Conservation (phyloP, 1,140 invertebrate species). For the Halesus radiatus region DNA sequence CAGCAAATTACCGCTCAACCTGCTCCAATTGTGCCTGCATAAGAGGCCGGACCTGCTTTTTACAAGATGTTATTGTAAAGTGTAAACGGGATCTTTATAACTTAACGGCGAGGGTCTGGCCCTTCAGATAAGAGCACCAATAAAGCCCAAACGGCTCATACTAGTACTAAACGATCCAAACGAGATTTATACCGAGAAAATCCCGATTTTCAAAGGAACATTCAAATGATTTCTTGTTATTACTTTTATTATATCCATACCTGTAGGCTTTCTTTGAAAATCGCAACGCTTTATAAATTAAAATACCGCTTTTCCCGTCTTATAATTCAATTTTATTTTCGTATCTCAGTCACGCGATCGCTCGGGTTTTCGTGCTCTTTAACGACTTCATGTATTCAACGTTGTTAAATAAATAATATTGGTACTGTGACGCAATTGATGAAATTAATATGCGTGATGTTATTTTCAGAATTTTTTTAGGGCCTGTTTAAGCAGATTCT, state of each 20-base stretch:
- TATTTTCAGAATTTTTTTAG: no score
- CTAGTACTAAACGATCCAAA: not conserved
- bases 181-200: conserved; percentile 12
- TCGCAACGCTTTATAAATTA: not conserved
- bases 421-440: no score
- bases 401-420: no score
- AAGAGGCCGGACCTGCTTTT: no score
- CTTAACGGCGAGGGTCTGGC: not conserved
- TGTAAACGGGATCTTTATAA: not conserved
- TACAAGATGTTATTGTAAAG: no score
- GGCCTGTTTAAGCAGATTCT: no score
- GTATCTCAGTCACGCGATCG: not conserved
- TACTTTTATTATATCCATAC: not conserved
- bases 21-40: no score
- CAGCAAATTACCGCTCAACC: no score
- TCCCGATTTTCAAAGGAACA: conserved; percentile 2
- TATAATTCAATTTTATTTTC: not conserved
- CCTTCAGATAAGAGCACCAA: not conserved
- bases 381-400: no score
- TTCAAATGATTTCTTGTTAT: conserved; percentile 31
- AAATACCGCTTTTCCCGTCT: not conserved
- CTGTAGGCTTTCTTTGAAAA: not conserved
- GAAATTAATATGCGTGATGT: no score
- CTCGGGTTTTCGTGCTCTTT: no score
- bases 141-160: not conserved